Base-by-base conservation (phyloP, 2,113 vertebrate species). In the Sorex araneus region DNA sequence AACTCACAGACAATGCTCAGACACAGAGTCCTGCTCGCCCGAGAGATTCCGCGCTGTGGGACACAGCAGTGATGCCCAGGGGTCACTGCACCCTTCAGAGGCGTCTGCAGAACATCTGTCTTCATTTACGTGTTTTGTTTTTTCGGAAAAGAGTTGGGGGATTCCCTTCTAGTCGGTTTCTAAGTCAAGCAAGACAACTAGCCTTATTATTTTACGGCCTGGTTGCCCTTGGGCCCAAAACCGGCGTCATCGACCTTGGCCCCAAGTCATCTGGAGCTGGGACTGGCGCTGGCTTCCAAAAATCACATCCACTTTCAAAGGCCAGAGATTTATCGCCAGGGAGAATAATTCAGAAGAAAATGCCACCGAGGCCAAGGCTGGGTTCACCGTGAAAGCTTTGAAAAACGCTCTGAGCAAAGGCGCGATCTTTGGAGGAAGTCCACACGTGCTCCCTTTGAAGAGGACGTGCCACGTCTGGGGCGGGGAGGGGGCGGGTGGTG, bases 231-330 rank as follows among this genome's bases (percentile, higher is more conserved):
- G 45, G 81, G 69, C 94, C 87, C 93, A 92, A 96, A 96, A 89
- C 86, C 87, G 94, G 84, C 89, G 89, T 77, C 80, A 92, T 97
- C 91, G 89, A 91, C 93, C 93, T 95, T 96, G 95, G 94, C 92
- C 83, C 93, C 83, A 86, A 88, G 89, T 93, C 87, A 91, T 74
- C 80, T 97, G 95, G 93, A 97, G 84, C 89, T 81, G 47, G 89
- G 69, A 81, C 83, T 93, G 77, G 89, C 73, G 73, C 87, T 2
- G 11, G 86, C 78, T 96, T 96, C 96, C 96, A 96, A 96, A 96
- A 96, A 90, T 96, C 93, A 97, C 94, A 95, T 90, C 69, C 89
- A 95, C 84, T 94, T 95, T 97, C 95, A 96, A 96, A 97, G 77
- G 94, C 92, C 93, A 95, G 84, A 96, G 95, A 96, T 95, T 91